Conservation (phyloP, 2,888 invertebrate species). For the Hecatera dysodea region DNA sequence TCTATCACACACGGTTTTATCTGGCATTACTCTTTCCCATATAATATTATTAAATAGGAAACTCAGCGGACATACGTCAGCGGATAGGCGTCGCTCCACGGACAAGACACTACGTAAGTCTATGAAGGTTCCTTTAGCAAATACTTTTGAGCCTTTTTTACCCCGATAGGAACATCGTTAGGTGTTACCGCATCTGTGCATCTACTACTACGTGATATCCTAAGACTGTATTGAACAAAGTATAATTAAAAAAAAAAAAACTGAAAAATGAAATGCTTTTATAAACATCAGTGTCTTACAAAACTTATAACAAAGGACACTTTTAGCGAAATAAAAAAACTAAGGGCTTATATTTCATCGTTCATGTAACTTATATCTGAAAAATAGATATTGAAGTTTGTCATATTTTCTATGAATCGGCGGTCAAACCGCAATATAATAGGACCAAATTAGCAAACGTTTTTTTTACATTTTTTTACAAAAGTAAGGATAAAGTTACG, state of each 20-base stretch:
- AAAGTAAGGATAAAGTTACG: slow-evolving; percentile 1
- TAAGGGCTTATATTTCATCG: background rate
- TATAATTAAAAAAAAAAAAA: no score
- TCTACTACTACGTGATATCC: slow-evolving; percentile 1
- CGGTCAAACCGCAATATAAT: no score
- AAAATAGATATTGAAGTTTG: background rate
- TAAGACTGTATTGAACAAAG: background rate
- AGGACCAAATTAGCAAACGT: background rate
- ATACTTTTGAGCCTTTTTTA: background rate
- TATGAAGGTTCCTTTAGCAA: background rate
- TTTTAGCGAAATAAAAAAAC: background rate
- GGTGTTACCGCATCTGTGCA: background rate
- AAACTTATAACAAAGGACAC: background rate
- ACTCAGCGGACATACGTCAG: background rate
- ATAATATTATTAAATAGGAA: background rate
- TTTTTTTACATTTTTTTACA: background rate
- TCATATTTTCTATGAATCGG: background rate
- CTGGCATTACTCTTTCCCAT: background rate
- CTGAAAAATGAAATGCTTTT: no score
- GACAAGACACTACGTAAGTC: background rate
- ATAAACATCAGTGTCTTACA: background rate
- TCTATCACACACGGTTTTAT: no score
- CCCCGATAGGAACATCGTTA: background rate
- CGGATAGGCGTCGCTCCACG: background rate
- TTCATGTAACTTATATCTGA: background rate